Percentiles rank a stretch among this genome's conserved stretches.
phyloP scores from a whole-genome alignment of 2,888 invertebrate genomes.

The Phortica okadai region DNA sequence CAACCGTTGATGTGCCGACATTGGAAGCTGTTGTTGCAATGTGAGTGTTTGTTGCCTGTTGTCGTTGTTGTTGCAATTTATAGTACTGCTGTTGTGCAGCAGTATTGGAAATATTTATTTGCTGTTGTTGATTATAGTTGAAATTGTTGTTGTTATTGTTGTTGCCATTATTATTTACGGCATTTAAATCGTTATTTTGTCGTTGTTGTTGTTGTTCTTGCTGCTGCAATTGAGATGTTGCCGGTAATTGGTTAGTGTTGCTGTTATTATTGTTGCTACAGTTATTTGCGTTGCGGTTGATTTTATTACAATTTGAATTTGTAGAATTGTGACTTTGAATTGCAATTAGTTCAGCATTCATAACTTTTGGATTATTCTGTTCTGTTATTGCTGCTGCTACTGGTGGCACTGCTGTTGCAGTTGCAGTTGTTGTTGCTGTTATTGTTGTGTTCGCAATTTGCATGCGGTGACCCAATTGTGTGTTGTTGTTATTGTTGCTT shows the following conservation, averaged over 20 bases:
- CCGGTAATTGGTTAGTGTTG: constrained; percentile 61
- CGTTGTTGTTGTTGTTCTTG: constrained; percentile 47
- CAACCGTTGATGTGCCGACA: constrained; percentile 53
- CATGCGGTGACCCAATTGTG: constrained; percentile 68
- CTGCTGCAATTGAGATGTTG: constrained; percentile 42
- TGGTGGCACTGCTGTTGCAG: constrained; percentile 45
- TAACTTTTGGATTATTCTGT: constrained; percentile 50
- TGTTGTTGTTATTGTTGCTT: constrained; percentile 46
- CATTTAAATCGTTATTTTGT: constrained; percentile 66
- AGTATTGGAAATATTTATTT: constrained; percentile 30
- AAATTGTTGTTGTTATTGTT: constrained; percentile 63
- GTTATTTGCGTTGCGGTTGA: constrained; percentile 63
- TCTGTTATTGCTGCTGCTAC: constrained; percentile 39
- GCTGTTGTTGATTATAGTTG: constrained; percentile 64
- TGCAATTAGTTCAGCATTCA: constrained; percentile 71
- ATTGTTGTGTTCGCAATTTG: constrained; percentile 74
- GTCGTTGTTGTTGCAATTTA: constrained; percentile 50
- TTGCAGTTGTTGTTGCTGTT: constrained; percentile 69
- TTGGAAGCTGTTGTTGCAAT: constrained; percentile 39
- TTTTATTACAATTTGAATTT: constrained; percentile 67
- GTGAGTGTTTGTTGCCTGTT: constrained; percentile 45
- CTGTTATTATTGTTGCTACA: constrained; percentile 46
- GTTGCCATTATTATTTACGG: constrained; percentile 63
- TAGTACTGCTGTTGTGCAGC: constrained; percentile 55
- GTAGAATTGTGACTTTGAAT: constrained; percentile 65